Evolutionary conservation across 2,113 vertebrate genomes (phyloP), one percentile per base, ranked within the genome.

Genomic region (Bos indicus): DNA sequence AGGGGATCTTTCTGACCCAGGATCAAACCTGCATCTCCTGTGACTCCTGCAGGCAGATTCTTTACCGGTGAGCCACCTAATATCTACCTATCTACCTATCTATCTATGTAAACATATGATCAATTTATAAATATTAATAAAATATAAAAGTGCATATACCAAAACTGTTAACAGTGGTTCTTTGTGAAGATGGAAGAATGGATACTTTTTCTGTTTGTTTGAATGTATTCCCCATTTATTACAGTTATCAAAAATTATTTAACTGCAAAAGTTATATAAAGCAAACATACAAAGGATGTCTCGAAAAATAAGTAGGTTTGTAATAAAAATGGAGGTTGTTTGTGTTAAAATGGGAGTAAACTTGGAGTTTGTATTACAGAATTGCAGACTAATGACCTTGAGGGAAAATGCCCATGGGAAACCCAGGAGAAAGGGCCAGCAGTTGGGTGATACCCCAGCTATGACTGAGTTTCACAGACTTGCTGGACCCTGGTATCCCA

Each of bases 401-500:
- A 97, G 46, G 28, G 59, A 96, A 93, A 96, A 56, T 23, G 95
- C 83, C 83, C 95, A 62, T 48, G 95, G 46, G 74, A 95, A 98
- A 82, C 74, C 96, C 74, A 88, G 74, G 87, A 46, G 60, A 86
- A 64, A 5, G 2, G 87, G 77, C 4, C 11, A 5, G 54, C 19
- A 92, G 23, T 78, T 94, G 92, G 93, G 64, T 82, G 80, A 94
- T 89, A 36, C 3, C 93, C 83, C 0, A 16, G 64, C 11, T 93
- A 46, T 26, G 30, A 4, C 89, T 28, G 80, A 90, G 51, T 90
- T 97, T 97, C n/a, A 59, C 78, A 98, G 96, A 93, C 93, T 25
- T 28, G 8, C 96, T 97, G 98, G 94, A n/a, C 96, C 97, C 97
- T 94, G 48, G 93, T 95, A 98, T 97, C 88, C 14, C 97, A 98